Evolutionary conservation across 2,888 invertebrate species (phyloP), one percentile per base, ranked within the genome.

Genomic region (Pherbina coryleti): DNA sequence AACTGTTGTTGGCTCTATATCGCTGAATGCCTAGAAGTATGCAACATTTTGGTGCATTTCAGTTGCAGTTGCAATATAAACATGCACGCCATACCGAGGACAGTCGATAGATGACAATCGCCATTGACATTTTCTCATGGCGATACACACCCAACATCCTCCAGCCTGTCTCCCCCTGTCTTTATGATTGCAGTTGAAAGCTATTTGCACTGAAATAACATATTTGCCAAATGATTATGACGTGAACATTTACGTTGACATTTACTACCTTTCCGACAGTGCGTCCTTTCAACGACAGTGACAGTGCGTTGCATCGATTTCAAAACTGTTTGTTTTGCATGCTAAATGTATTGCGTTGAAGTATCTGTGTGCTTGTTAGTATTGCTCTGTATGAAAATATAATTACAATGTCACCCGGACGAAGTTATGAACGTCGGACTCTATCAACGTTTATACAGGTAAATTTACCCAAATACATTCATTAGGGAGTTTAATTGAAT

Each of bases 121-220:
- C 49, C 44, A 69, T 31, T 49, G 14, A 19, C 69, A 69, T 19
- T n/a, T 31, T 25, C 44, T 19, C 34, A 7, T 31, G 19, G 44
- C 49, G 0, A 25, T 25, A 22, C 3, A 19, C 9, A 44, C 8
- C 44, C 14, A n/a, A 4, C 34, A 28, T 31, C 31, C 28, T n/a
- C 2, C 11, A 8, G 7, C n/a, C 1, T 7, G 7, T 55, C 53
- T 5, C 4, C 19, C 31, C 64, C 3, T 19, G n/a, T n/a, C n/a
- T 66, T 55, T 57, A 19, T 64, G 62, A 62, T 74, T 37, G 53
- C 66, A n/a, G 66, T 75, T 53, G 75, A 66, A 74, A 66, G 53
- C 66, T 66, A 66, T 75, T 75, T 75, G 66, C 64, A 72, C 77
- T 77, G 77, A 71, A 77, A 77, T 77, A 77, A 77, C 77, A 73